These are phyloP conservation scores for Maconellicoccus hirsutus DNA, from an alignment of 1,140 invertebrate genomes.

Conservation along the genomic window DNA sequence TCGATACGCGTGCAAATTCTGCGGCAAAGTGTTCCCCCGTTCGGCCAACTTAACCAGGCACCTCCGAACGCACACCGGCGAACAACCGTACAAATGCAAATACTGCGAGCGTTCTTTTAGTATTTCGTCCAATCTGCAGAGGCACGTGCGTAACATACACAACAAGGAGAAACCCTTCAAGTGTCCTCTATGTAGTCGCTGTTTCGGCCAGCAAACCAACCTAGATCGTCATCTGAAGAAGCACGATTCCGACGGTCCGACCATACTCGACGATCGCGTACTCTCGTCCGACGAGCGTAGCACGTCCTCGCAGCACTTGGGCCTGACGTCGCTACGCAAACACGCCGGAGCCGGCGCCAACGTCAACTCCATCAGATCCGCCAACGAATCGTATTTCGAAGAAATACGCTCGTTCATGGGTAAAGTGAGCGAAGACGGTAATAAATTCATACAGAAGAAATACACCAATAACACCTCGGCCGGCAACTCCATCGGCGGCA, in stretches of 20 bases:
- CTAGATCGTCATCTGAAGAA: conserved; percentile 95
- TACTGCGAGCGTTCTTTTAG: conserved; percentile 98
- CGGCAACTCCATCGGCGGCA: neutral
- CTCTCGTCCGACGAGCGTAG: conserved; percentile 25
- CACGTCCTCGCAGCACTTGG: neutral
- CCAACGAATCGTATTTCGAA: conserved; percentile 79
- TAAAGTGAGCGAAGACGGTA: conserved; percentile 45
- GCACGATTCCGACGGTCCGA: conserved; percentile 81
- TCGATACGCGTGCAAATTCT: conserved; percentile 94
- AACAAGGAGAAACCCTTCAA: conserved; percentile 91
- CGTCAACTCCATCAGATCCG: conserved; percentile 32
- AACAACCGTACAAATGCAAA: conserved; percentile 95
- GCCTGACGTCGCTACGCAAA: conserved; percentile 31
- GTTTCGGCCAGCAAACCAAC: conserved; percentile 98
- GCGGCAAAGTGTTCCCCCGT: conserved; percentile 95
- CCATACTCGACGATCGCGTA: conserved; percentile 49
- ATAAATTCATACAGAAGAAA: conserved; percentile 31
- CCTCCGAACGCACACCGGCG: conserved; percentile 93
- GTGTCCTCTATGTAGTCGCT: conserved; percentile 72
- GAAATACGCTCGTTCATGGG: conserved; percentile 90
- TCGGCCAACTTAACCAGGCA: conserved; percentile 96
- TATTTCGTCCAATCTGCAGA: conserved; percentile 95
- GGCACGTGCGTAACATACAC: conserved; percentile 98
- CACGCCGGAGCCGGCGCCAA: conserved; percentile 29
- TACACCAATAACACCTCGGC: neutral